Base-by-base conservation (phyloP, 2,797 vertebrate genomes). In the Tinamus major region DNA sequence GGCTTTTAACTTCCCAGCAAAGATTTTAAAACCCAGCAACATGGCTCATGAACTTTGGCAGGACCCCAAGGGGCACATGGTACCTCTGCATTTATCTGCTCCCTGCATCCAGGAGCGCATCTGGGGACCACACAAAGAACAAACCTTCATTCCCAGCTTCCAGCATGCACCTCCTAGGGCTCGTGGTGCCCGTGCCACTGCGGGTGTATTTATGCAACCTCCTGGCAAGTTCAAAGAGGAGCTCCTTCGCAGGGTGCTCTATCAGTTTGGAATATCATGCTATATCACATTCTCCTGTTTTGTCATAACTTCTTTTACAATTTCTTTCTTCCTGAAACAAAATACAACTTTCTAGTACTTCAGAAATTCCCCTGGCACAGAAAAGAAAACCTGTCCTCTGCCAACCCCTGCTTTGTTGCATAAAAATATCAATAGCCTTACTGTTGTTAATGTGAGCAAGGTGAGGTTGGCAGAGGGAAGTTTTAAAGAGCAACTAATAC, bases 111-210 rank as follows among this genome's bases (percentile, higher is more conserved):
- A 51, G 68, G 46, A 85, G 53, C 29, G 1, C 4, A 78, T 48
- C 18, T 62, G 46, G 26, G 51, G 39, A 39, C 19, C 6, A 37
- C 4, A 26, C 21, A 51, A 67, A 65, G 67, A 68, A 37, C 42
- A 58, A 59, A 53, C 33, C 49, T 79, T 61, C 59, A 48, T 5
- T 26, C 8, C 6, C 15, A 3, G 8, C 39, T 72, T 51, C n/a
- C 55, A 68, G 39, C 9, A 6, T 53, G 44, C 8, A 13, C 49
- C 59, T 35, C 18, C 0, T 0, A 69, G n/a, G 59, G 39, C 42
- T 29, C 0, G 1, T 1, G 3, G 21, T 19, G 62, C 72, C 35
- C 14, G 1, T 21, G 31, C 35, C 18, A 41, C 48, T 0, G 2
- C 42, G 41, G 6, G 4, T 2, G 26, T 6, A 5, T 39, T 61